Evolutionary conservation across 1,140 invertebrate genomes (phyloP), one percentile per base, ranked within the genome.

Genomic region (Pogonus chalceus): DNA sequence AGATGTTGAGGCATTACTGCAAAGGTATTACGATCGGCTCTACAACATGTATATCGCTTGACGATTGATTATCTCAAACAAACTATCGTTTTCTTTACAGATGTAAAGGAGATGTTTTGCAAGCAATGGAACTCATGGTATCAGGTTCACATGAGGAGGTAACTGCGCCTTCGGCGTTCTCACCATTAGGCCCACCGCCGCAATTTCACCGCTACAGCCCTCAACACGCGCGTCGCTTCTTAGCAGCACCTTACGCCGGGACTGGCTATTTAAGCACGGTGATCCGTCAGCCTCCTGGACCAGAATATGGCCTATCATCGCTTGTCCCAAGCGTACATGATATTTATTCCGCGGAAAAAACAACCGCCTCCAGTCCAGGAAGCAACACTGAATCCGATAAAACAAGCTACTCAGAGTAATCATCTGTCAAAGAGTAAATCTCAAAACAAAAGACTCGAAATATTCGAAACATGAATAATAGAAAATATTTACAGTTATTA

Each of bases 41-140:
- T n/a, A n/a, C n/a, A n/a, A n/a, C n/a, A n/a, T n/a, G n/a, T n/a
- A n/a, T n/a, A n/a, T n/a, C n/a, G n/a, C n/a, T n/a, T n/a, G n/a
- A n/a, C n/a, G n/a, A n/a, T n/a, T n/a, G n/a, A n/a, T n/a, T n/a
- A n/a, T n/a, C n/a, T n/a, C n/a, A n/a, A n/a, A n/a, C n/a, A n/a
- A n/a, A 14, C 35, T 55, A 20, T 1, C 31, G 53, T 4, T 21
- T 20, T 46, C 53, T 54, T 53, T 60, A 2, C 56, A 68, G 67
- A 55, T 70, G 67, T 64, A 81, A 83, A 70, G 90, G 91, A 0
- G 90, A 95, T 65, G 85, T 93, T 0, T 81, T 94, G 0, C 85
- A 90, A 60, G 89, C 91, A 1, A 94, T 96, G 79, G 91, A 96
- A 65, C 81, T 88, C 47, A 80, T 92, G 76, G 76, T 90, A 14